phyloP scores from a whole-genome alignment of 2,888 invertebrate species.

The Apotomis turbidana region DNA sequence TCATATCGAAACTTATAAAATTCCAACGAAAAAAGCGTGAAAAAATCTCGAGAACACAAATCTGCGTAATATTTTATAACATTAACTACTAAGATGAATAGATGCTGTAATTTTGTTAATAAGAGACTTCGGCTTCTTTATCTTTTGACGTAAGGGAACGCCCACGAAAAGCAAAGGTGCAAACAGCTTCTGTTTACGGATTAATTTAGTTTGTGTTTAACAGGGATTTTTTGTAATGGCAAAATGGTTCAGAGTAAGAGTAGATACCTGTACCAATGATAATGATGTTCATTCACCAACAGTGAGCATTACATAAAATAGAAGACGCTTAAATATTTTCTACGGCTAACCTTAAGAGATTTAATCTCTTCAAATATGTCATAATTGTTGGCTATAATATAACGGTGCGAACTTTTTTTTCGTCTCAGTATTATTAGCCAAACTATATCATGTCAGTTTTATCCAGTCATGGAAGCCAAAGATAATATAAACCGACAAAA shows the following conservation, averaged over 20 bases:
- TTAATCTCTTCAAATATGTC: too few species aligned
- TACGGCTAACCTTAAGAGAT: too few species aligned
- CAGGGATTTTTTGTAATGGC: neutral
- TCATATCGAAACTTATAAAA: slow-evolving; percentile 72
- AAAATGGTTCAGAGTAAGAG: neutral
- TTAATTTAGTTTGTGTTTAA: neutral
- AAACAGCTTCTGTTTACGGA: slow-evolving; percentile 16
- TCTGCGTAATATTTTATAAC: slow-evolving; percentile 76
- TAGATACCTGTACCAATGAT: too few species aligned
- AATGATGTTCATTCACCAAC: too few species aligned
- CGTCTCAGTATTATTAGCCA: neutral
- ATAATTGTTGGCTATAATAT: too few species aligned
- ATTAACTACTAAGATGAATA: slow-evolving; percentile 79
- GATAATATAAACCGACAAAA: slow-evolving; percentile 43
- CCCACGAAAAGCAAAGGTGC: slow-evolving; percentile 37
- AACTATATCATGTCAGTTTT: neutral
- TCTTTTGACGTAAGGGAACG: slow-evolving; percentile 28
- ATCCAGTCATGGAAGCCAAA: slow-evolving; percentile 12
- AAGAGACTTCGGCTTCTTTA: slow-evolving; percentile 67
- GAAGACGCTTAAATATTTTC: too few species aligned
- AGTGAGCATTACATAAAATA: too few species aligned
- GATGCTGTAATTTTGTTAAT: slow-evolving; percentile 67
- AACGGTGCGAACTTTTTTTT: neutral
- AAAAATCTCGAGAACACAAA: slow-evolving; percentile 54
- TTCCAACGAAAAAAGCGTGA: slow-evolving; percentile 70